Evolutionary conservation across 2,888 invertebrate species (phyloP).

Genomic region (Euphydryas editha): DNA sequence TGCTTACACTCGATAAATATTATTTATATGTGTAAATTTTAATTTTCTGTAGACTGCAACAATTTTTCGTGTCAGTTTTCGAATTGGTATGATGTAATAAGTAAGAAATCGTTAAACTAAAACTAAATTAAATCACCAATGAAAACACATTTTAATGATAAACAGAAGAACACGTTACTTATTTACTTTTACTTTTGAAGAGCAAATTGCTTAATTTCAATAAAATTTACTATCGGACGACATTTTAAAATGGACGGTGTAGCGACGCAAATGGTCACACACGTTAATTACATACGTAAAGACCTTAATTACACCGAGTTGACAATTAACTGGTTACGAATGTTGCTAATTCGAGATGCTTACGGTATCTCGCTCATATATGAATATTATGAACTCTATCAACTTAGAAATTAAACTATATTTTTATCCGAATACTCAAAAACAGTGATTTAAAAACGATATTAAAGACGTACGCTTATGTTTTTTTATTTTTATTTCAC

Average conservation of each 20-base stretch:
- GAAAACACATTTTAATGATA: too few species aligned
- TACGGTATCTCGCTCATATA: constrained; percentile 25
- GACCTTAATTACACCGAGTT: constrained; percentile 33
- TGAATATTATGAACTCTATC: constrained; percentile 6
- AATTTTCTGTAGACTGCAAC: too few species aligned
- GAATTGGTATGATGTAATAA: too few species aligned
- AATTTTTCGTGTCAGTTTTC: too few species aligned
- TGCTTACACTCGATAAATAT: too few species aligned
- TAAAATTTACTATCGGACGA: background rate
- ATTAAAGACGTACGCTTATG: too few species aligned
- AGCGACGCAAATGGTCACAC: constrained; percentile 15
- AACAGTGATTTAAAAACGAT: background rate
- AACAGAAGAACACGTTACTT: too few species aligned
- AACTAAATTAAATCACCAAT: too few species aligned
- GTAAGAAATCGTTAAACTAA: too few species aligned
- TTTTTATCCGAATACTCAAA: background rate
- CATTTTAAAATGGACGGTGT: background rate
- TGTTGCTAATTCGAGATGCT: constrained; percentile 22
- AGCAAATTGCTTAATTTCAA: background rate
- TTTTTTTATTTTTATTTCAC: background rate
- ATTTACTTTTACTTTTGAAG: background rate
- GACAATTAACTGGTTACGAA: constrained; percentile 30
- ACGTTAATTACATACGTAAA: constrained; percentile 29
- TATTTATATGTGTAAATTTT: too few species aligned
- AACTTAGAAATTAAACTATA: background rate